Conservation (phyloP, 2,113 vertebrate genomes). For the Saguinus midas region DNA sequence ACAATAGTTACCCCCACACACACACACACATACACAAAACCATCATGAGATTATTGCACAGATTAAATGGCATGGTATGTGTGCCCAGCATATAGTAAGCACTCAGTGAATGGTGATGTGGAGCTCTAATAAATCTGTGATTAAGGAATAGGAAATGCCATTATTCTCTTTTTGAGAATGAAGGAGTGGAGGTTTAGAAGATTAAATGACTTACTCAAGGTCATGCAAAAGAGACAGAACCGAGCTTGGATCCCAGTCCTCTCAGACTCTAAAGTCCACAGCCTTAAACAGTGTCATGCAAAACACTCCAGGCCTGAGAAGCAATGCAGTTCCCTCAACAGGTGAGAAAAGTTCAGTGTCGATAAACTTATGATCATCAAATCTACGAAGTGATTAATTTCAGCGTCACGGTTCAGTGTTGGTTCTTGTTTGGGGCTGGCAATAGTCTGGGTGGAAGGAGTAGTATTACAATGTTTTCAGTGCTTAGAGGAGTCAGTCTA, state of each 20-base stretch:
- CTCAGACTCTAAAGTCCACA: background rate
- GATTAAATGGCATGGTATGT: accelerated
- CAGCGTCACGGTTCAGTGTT: background rate
- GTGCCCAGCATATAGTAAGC: accelerated
- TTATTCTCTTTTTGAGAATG: background rate
- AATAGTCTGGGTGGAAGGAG: background rate
- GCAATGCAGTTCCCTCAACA: background rate
- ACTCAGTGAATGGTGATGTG: background rate
- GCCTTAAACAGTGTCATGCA: background rate
- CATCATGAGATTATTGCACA: background rate
- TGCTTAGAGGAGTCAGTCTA: background rate
- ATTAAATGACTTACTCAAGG: background rate
- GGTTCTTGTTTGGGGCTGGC: background rate
- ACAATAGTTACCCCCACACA: too few species aligned
- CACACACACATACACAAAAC: background rate
- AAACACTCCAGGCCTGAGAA: background rate
- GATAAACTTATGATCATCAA: background rate
- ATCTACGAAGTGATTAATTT: background rate
- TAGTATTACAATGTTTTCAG: background rate
- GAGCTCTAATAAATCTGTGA: background rate
- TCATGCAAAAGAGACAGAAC: background rate
- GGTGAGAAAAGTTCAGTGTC: background rate
- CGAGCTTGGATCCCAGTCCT: background rate
- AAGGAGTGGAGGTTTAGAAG: background rate
- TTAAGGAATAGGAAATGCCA: background rate